phyloP scores from a whole-genome alignment of 2,113 vertebrate genomes.

The Oplegnathus fasciatus region DNA sequence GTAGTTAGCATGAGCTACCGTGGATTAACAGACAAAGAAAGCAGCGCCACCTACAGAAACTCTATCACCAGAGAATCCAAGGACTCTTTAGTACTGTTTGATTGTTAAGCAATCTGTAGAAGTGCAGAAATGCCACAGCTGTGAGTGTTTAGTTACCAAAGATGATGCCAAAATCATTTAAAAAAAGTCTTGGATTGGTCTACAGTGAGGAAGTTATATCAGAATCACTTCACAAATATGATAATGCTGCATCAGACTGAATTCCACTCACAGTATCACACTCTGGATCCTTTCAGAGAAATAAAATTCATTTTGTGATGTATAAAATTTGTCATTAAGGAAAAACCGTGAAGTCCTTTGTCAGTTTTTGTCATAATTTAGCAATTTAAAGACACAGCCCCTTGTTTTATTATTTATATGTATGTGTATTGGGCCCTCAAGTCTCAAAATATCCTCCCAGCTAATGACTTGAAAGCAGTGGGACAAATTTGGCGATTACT shows the following conservation, averaged over 20 bases:
- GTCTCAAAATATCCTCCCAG: neutral
- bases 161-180: constrained; percentile 10
- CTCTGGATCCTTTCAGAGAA: too few species aligned
- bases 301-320: neutral
- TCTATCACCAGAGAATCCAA: neutral
- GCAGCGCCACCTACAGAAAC: neutral
- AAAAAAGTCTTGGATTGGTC: constrained; percentile 6
- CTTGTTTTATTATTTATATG: neutral
- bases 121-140: constrained; percentile 22
- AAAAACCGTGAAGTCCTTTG: neutral
- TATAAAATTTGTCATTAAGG: neutral
- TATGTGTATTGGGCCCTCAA: neutral
- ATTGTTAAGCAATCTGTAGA: neutral
- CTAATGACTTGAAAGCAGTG: neutral
- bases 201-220: neutral
- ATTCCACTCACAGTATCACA: too few species aligned
- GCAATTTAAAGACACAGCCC: neutral
- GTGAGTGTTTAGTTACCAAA: neutral
- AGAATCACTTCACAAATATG: neutral
- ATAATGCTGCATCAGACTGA: neutral
- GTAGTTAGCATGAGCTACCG: neutral
- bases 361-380: neutral
- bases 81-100: constrained; percentile 7
- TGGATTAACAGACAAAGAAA: neutral
- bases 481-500: neutral